phyloP scores from a whole-genome alignment of 2,888 invertebrate species.

The Saturnia japonica region DNA sequence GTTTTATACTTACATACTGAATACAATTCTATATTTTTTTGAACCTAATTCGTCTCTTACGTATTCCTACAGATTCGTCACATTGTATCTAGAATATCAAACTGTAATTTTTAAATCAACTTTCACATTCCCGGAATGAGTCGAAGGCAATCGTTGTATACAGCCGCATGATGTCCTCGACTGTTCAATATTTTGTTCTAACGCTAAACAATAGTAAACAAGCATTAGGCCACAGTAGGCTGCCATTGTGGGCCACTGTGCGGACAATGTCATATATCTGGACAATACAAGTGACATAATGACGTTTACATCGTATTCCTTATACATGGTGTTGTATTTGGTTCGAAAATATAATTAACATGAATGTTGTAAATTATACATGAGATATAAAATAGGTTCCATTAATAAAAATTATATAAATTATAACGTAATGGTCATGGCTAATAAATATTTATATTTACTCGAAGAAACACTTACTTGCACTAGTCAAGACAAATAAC shows the following conservation, averaged over 20 bases:
- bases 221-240: constrained; percentile 47
- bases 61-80: background rate
- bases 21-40: background rate
- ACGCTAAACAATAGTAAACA: constrained; percentile 61
- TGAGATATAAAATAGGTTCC: too few relatives aligned
- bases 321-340: constrained; percentile 11
- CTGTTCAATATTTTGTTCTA: constrained; percentile 54
- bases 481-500: background rate
- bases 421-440: background rate
- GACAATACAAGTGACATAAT: constrained; percentile 38
- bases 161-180: constrained; percentile 40
- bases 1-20: too few relatives aligned
- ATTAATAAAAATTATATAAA: too few relatives aligned
- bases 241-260: constrained; percentile 63
- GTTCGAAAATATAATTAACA: background rate
- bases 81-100: constrained; percentile 15
- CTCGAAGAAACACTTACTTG: background rate
- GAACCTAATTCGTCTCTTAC: background rate
- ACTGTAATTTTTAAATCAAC: constrained; percentile 41
- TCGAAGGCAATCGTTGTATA: constrained; percentile 31
- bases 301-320: constrained; percentile 31
- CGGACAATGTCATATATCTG: constrained; percentile 56
- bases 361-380: too few relatives aligned
- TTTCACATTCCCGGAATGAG: constrained; percentile 53
- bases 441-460: background rate